Conservation (phyloP, 2,797 vertebrate genomes). For the Phalloptychus januarius region DNA sequence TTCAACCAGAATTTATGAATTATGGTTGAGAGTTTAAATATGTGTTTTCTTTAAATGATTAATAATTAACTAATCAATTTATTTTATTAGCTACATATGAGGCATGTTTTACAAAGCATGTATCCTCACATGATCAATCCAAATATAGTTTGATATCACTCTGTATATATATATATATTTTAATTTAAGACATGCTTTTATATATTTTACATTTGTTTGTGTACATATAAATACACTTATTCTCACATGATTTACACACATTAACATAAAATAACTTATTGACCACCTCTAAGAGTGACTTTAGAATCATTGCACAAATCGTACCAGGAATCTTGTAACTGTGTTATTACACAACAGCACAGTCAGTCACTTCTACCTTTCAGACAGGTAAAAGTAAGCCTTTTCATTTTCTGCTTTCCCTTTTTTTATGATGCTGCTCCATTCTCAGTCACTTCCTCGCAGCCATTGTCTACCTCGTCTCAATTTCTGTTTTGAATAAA, state of each 20-base stretch:
- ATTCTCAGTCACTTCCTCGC: constrained; percentile 42
- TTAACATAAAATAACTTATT: neutral
- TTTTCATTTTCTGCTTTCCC: constrained; percentile 27
- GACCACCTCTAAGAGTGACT: neutral
- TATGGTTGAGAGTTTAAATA: neutral
- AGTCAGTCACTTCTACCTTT: constrained; percentile 6
- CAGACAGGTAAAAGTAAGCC: neutral
- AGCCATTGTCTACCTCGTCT: constrained; percentile 26
- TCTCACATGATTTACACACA: neutral
- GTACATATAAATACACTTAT: too few species aligned
- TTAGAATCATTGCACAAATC: neutral
- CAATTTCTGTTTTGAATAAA: constrained; percentile 41
- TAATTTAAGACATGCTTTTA: neutral
- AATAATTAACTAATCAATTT: neutral
- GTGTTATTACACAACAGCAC: neutral
- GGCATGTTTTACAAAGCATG: neutral
- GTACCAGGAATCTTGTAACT: neutral
- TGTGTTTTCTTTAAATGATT: neutral
- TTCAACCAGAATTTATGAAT: neutral
- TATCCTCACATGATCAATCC: neutral
- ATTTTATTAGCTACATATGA: neutral
- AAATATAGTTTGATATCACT: neutral
- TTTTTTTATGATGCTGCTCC: constrained; percentile 23
- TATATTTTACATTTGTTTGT: neutral
- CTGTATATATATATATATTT: neutral